Conservation (phyloP, 2,113 vertebrate genomes). For the Mugil cephalus region DNA sequence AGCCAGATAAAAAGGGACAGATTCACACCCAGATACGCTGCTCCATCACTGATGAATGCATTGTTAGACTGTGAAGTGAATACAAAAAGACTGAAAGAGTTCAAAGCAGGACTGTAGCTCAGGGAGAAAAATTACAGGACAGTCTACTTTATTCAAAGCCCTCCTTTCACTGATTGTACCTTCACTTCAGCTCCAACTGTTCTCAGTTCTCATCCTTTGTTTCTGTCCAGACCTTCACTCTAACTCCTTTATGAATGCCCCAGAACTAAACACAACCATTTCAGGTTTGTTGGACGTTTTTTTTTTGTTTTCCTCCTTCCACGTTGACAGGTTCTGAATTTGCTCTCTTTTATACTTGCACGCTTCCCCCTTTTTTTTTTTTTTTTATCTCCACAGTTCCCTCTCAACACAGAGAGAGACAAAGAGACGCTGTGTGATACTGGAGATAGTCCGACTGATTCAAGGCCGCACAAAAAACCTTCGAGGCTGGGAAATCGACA, state of each 20-base stretch:
- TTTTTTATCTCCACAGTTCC: background rate
- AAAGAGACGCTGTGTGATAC: constrained; percentile 59
- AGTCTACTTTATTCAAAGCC: constrained; percentile 1
- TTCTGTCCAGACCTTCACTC: background rate
- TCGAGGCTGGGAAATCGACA: constrained; percentile 41
- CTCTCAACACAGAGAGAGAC: constrained; percentile 22
- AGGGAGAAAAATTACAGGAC: constrained; percentile 6
- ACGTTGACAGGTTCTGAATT: background rate
- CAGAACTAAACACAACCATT: constrained; percentile 2
- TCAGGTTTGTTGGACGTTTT: background rate
- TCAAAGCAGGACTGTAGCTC: constrained; percentile 24
- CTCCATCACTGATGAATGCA: constrained; percentile 26
- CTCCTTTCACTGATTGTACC: constrained; percentile 11
- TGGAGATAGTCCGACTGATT: constrained; percentile 52
- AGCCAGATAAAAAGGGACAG: constrained; percentile 24
- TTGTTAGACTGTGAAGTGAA: constrained; percentile 19
- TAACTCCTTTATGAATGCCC: constrained; percentile 4
- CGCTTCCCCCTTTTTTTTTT: background rate
- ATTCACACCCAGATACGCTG: constrained; percentile 44
- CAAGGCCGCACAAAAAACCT: constrained; percentile 59
- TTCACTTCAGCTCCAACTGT: constrained; percentile 3
- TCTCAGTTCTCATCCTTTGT: constrained; percentile 18
- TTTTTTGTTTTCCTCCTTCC: background rate
- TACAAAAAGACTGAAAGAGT: constrained; percentile 27
- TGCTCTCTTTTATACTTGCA: constrained; percentile 9